A percentile compares a stretch with the other conserved stretches of the same genome.
These are phyloP conservation scores for Piezodorus guildinii DNA, from an alignment of 1,140 invertebrate genomes.

Conservation along the genomic window DNA sequence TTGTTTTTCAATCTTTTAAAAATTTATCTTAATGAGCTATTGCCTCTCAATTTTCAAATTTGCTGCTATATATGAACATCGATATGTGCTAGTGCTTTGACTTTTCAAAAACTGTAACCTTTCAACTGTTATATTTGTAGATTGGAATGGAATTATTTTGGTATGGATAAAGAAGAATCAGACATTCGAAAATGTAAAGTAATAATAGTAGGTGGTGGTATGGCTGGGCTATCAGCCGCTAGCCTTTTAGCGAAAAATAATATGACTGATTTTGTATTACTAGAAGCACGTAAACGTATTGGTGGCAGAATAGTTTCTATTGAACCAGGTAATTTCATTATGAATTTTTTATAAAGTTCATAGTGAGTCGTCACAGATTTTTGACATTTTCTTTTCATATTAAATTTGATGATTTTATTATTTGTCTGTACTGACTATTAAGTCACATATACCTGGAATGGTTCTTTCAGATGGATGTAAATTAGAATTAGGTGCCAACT, in stretches of 20 bases:
- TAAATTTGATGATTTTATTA: no score
- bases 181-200: constrained; percentile 45
- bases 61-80: no score
- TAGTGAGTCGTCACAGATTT: background rate
- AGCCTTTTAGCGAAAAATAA: constrained; percentile 72
- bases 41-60: no score
- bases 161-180: constrained; percentile 21
- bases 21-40: no score
- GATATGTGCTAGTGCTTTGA: no score
- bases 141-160: constrained; percentile 16
- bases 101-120: no score
- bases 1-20: no score
- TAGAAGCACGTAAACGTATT: constrained; percentile 66
- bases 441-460: background rate
- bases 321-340: constrained; percentile 45
- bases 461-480: constrained; percentile 38
- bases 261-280: constrained; percentile 61
- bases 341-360: constrained; percentile 5
- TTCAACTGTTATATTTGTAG: no score
- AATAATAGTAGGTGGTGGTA: constrained; percentile 74
- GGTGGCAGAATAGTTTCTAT: constrained; percentile 70
- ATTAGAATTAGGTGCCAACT: constrained; percentile 82
- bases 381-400: no score
- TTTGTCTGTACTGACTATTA: no score
- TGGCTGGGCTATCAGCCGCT: constrained; percentile 73